Conservation (phyloP, 2,113 vertebrate species). For the Artemisiospiza belli region DNA sequence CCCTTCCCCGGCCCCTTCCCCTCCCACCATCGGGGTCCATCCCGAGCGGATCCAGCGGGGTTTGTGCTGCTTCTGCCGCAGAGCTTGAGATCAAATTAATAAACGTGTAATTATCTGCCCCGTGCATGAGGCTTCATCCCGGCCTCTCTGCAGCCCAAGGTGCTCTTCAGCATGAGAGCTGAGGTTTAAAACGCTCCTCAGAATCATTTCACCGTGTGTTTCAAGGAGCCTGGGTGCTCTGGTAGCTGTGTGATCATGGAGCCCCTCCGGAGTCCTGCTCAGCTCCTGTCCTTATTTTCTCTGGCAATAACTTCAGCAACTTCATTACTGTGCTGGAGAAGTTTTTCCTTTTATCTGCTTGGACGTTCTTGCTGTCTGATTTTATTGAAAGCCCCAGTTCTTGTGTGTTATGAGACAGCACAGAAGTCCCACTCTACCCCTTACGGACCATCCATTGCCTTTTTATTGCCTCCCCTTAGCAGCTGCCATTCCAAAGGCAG, state of each 20-base stretch:
- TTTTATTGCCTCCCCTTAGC: not conserved
- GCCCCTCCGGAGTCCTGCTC: not conserved
- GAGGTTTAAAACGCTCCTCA: not conserved
- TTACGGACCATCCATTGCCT: not conserved
- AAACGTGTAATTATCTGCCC: not conserved
- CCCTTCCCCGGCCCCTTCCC: not conserved
- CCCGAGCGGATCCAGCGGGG: accelerated
- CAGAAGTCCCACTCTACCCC: not conserved
- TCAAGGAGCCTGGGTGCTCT: accelerated
- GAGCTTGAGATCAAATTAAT: not conserved
- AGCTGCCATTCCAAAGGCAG: not conserved
- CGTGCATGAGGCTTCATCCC: accelerated
- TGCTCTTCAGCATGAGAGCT: not conserved
- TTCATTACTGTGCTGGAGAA: not conserved
- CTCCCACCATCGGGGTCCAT: accelerated
- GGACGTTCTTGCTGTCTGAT: not conserved
- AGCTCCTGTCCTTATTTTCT: not conserved
- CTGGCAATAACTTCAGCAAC: not conserved
- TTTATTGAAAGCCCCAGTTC: not conserved
- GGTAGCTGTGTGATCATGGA: not conserved
- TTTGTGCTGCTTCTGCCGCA: not conserved
- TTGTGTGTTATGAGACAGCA: not conserved
- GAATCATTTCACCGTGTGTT: accelerated
- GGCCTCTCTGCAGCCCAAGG: accelerated
- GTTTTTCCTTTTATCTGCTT: not conserved